phyloP scores from a whole-genome alignment of 2,113 vertebrate genomes.

The Myotis yumanensis region DNA sequence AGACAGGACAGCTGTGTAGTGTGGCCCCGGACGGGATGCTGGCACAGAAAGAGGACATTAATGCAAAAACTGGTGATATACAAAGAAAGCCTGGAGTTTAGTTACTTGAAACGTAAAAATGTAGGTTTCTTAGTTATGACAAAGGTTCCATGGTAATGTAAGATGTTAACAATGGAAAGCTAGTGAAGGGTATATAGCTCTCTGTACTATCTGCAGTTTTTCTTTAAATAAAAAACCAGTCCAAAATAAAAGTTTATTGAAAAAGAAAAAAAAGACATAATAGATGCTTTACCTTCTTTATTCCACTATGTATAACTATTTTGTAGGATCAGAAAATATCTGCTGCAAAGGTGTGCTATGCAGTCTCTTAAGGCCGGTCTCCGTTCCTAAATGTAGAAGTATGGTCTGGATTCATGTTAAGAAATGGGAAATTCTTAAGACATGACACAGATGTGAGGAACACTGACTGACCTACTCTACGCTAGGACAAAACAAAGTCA shows the following conservation, averaged over 20 bases:
- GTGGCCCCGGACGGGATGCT: neutral
- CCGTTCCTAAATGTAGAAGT: conserved; percentile 60
- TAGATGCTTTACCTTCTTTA: conserved; percentile 75
- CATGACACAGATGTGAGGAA: conserved; percentile 66
- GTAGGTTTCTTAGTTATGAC: neutral
- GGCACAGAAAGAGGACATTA: neutral
- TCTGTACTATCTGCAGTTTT: neutral
- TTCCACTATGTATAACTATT: conserved; percentile 64
- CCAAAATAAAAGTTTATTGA: neutral
- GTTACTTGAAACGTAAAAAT: neutral
- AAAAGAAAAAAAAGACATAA: conserved; percentile 16
- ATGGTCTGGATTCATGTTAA: conserved; percentile 65
- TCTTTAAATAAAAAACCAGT: neutral
- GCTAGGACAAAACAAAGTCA: conserved; percentile 51
- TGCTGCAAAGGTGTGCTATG: conserved; percentile 38
- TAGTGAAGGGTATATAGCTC: neutral
- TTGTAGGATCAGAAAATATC: conserved; percentile 69
- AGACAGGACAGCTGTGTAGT: neutral
- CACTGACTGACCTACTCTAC: conserved; percentile 45
- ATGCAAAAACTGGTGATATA: neutral
- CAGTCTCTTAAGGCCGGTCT: conserved; percentile 66
- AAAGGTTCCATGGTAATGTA: rapidly evolving
- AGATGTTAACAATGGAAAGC: neutral
- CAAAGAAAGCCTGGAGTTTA: neutral
- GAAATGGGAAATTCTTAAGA: conserved; percentile 75